Percentiles rank a stretch among this genome's conserved stretches.
Evolutionary conservation across 1,140 invertebrate genomes (phyloP).

Genomic region (Chymomyza costata): DNA sequence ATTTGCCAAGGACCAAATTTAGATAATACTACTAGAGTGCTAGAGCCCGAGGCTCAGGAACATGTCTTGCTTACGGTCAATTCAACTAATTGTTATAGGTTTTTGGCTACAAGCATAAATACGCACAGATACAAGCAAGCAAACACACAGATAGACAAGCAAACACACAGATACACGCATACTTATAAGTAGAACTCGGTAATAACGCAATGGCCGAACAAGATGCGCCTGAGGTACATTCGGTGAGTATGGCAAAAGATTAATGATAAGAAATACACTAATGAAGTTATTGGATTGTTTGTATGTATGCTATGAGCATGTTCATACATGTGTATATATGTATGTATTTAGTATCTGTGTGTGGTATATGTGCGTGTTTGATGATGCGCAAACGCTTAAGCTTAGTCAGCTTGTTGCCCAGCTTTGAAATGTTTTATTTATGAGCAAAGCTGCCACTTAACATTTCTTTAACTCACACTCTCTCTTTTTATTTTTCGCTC

Average conservation of each 20-base stretch:
- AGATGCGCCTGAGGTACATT: too few relatives aligned
- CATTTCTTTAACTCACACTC: too few relatives aligned
- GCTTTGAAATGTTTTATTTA: too few relatives aligned
- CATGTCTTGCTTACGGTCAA: conserved; percentile 26
- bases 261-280: conserved; percentile 57
- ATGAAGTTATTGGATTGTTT: conserved; percentile 26
- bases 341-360: too few relatives aligned
- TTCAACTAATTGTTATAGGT: conserved; percentile 49
- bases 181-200: conserved; percentile 18
- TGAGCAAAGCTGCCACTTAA: too few relatives aligned
- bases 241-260: conserved; percentile 31
- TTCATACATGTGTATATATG: too few relatives aligned
- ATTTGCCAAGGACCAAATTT: conserved; percentile 56
- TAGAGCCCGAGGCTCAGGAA: too few relatives aligned
- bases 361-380: too few relatives aligned
- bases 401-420: background rate
- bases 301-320: conserved; percentile 20
- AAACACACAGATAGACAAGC: conserved; percentile 6
- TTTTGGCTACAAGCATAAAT: conserved; percentile 5
- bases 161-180: conserved; percentile 23
- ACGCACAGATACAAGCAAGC: conserved; percentile 11
- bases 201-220: too few relatives aligned
- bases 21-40: conserved; percentile 41
- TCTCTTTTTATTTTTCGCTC: conserved; percentile 4
- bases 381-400: too few relatives aligned